Base-by-base conservation (phyloP, 2,113 vertebrate genomes). In the Channa maculata region DNA sequence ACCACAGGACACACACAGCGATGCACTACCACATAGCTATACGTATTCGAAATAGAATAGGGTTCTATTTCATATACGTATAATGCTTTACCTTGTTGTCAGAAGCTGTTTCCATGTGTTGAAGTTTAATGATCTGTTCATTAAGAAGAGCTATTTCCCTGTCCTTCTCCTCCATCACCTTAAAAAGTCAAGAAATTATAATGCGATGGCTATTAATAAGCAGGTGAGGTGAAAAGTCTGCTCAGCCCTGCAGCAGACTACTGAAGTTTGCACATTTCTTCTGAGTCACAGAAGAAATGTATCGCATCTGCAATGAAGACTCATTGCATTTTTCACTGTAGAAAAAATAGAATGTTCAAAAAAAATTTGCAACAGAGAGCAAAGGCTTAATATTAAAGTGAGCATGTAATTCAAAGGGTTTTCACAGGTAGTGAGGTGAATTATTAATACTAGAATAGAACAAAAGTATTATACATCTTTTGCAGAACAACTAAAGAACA, bases 91-190 rank as follows among this genome's bases (percentile, higher is more conserved):
- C 98, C 96, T 97, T 96, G 87, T 97, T 96, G 81, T 97, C 94
- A 82, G 91, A 91, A 62, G 94, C 88, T 71, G 90, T 89, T 89
- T 96, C 94, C 91, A 94, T 93, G 46, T 95, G 95, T 73, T 97
- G 96, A 59, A 95, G 93, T 84, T 96, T 96, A 94, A 82, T 77
- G 90, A 97, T 94, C 89, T 98, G 94, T 45, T 97, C 95, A 91
- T 95, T 96, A 86, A 98, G 96, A 60, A 84, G 89, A 62, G 92
- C 84, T 92, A 98, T 96, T 93, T 97, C 95, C 77, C 92, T 91
- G 80, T 98, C 96, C 91, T 97, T 98, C 89, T 96, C 93, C 82
- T 96, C 93, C 93, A 98, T 94, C 79, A 96, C 93, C 91, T 94
- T 95, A 84, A 88, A n/a, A 95, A 95, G 89, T 95, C 95, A 88